A percentile compares a stretch with the other conserved stretches of the same genome.
phyloP scores from a whole-genome alignment of 2,797 vertebrate genomes.

The Leptatherina wallacei region DNA sequence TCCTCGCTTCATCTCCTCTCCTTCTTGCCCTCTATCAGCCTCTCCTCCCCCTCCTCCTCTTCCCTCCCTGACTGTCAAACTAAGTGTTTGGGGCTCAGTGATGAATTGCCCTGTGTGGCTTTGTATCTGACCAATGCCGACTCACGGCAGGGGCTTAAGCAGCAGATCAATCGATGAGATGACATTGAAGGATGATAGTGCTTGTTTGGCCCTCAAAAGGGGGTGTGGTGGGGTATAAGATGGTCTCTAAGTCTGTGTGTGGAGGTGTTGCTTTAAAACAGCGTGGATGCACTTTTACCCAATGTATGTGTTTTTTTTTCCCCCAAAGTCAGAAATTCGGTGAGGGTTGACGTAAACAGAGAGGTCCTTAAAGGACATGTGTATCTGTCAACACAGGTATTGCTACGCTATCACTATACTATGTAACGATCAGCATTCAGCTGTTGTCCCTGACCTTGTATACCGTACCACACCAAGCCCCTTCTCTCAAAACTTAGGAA shows the following conservation, averaged over 20 bases:
- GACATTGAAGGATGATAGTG: conserved; percentile 86
- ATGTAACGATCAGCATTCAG: conserved; percentile 62
- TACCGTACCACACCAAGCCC: conserved; percentile 55
- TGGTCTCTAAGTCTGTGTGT: conserved; percentile 35
- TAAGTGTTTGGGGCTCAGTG: conserved; percentile 81
- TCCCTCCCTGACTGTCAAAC: conserved; percentile 77
- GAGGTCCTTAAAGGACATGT: conserved; percentile 69
- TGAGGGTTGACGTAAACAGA: conserved; percentile 63
- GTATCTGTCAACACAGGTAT: conserved; percentile 54
- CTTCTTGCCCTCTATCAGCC: conserved; percentile 39
- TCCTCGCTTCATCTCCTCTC: conserved; percentile 47
- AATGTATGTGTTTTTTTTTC: conserved; percentile 22
- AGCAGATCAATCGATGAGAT: conserved; percentile 84
- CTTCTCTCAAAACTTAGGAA: conserved; percentile 39
- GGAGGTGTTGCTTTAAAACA: conserved; percentile 22
- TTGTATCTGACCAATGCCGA: conserved; percentile 86
- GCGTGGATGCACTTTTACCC: conserved; percentile 27
- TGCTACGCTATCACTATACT: conserved; percentile 31
- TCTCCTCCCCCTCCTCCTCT: conserved; percentile 21
- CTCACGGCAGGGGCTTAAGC: conserved; percentile 84
- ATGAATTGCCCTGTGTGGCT: conserved; percentile 87
- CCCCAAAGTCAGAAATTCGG: conserved; percentile 24
- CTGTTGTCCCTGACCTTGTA: conserved; percentile 73
- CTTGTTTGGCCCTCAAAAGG: conserved; percentile 67
- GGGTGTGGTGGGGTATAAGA: conserved; percentile 41